Conservation (phyloP, 92 coral and sea anemone genomes). For the Plumapathes pennacea region DNA sequence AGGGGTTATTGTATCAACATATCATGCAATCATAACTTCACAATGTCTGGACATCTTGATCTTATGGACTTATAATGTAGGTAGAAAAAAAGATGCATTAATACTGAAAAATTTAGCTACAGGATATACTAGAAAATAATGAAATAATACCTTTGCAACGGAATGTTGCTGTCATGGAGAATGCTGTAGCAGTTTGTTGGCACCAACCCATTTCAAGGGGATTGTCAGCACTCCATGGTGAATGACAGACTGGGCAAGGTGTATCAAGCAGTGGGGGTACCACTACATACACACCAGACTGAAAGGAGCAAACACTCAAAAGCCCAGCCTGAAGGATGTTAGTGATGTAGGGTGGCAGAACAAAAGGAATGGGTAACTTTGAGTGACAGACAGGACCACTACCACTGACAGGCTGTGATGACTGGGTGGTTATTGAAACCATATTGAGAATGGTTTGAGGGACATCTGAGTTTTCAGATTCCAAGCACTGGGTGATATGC, state of each 20-base stretch:
- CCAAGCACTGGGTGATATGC: background rate
- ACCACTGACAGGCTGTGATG: slow-evolving; percentile 1
- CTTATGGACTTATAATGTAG: too few species aligned
- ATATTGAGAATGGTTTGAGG: background rate
- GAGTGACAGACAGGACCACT: slow-evolving; percentile 1
- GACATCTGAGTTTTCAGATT: background rate
- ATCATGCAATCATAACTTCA: too few species aligned
- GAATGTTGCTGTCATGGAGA: slow-evolving; percentile 1
- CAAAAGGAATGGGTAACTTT: background rate
- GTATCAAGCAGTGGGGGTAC: background rate
- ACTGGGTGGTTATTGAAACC: background rate
- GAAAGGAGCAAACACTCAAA: background rate
- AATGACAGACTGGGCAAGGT: background rate
- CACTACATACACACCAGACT: background rate
- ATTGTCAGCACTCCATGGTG: slow-evolving; percentile 10
- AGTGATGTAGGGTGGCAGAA: slow-evolving; percentile 1
- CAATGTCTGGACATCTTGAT: too few species aligned
- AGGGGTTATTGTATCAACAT: too few species aligned
- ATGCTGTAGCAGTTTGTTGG: background rate
- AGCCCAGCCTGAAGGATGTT: background rate
- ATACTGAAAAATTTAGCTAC: background rate
- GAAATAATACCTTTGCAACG: slow-evolving; percentile 3
- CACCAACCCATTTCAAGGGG: slow-evolving; percentile 1
- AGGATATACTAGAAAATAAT: background rate
- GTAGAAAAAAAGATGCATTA: background rate